These are phyloP conservation scores for Rhabdophis nuchalis DNA, from an alignment of 2,797 vertebrate genomes.

Conservation along the genomic window DNA sequence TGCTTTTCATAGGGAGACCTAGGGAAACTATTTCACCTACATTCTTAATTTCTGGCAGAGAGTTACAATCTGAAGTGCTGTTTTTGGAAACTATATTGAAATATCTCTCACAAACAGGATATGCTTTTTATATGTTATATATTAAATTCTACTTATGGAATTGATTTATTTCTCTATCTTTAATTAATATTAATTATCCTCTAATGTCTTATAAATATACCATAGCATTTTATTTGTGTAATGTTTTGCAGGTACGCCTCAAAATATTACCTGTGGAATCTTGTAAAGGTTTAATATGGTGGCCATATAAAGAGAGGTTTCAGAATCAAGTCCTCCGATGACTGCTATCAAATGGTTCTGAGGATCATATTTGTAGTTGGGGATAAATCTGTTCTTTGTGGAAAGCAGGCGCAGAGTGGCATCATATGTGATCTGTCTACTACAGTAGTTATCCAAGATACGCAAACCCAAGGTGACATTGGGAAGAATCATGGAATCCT, in stretches of 20 bases:
- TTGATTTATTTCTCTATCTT: not conserved
- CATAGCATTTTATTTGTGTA: not conserved
- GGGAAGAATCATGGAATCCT: not conserved
- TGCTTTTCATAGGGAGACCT: not conserved
- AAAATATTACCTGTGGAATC: not conserved
- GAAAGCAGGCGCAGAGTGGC: not conserved
- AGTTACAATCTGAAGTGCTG: not conserved
- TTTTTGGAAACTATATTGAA: not conserved
- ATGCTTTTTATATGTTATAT: not conserved
- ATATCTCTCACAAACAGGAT: not conserved
- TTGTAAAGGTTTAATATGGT: not conserved
- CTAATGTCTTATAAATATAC: not conserved
- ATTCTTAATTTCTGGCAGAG: not conserved
- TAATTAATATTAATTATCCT: not conserved
- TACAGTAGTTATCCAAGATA: not conserved
- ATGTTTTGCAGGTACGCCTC: not conserved
- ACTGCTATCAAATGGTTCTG: not conserved
- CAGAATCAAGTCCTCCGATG: not conserved
- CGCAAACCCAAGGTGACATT: not conserved
- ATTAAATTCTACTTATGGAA: not conserved
- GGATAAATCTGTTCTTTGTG: not conserved
- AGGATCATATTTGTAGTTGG: not conserved
- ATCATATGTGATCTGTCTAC: not conserved
- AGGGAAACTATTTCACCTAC: not conserved
- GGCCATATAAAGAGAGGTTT: not conserved